Base-by-base conservation (phyloP, 2,797 vertebrate species). In the Stomatorhinus walkeri region DNA sequence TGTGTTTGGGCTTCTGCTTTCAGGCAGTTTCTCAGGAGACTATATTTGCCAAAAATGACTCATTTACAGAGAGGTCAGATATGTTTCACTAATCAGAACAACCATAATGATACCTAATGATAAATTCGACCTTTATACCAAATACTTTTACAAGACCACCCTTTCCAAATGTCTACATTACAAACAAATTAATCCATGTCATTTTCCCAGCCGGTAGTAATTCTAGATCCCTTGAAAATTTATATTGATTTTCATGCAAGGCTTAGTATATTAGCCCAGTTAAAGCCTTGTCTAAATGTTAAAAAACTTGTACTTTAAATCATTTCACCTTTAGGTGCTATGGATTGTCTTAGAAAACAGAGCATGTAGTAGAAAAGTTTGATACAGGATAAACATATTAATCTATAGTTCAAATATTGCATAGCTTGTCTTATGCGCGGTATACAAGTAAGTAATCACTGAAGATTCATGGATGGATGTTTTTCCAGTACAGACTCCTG, bases 231-330 rank as follows among this genome's bases (percentile, higher is more conserved):
- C 16, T 81, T 43, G 32, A 43, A 79, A 79, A 79, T 81, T 3
- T 81, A 43, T 43, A 46, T 81, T 81, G 76, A 81, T 81, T 81
- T 81, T 81, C 19, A 81, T 81, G 76, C 40, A 32, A 46, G 36
- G 3, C 19, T 8, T 46, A 43, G 43, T 81, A 81, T 46, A 46
- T 46, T 81, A 46, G 40, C 76, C 19, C 24, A 81, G 76, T 81
- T 81, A 22, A 81, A 81, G 24, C 43, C 40, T 59, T 52, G 48
- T 49, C 43, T 85, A 92, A 92, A 93, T 81, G 76, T 46, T 81
- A 81, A 81, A 81, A 81, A 9, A 81, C 40, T 81, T 81, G 76
- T 46, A 43, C 76, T 81, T 81, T 40, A 81, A 81, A 46, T 81
- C 19, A 46, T 46, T 81, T 81, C 40, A 81, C 40, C 40, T 81